phyloP scores from a whole-genome alignment of 2,113 vertebrate species.

The Thymallus thymallus region DNA sequence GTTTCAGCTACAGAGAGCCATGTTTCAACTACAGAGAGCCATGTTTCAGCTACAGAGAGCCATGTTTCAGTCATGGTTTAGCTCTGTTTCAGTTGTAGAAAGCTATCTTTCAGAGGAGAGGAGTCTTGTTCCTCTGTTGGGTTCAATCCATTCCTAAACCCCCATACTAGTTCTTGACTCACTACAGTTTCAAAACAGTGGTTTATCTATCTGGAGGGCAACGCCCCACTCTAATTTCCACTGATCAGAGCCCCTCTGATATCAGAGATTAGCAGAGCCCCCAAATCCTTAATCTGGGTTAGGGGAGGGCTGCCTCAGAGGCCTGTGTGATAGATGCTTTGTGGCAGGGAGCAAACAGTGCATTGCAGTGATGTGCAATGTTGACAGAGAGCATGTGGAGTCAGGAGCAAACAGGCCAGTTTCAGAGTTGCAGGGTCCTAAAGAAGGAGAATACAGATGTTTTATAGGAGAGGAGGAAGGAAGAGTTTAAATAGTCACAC shows the following conservation, averaged over 20 bases:
- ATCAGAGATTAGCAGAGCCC: slow-evolving; percentile 5
- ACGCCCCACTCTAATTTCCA: neutral
- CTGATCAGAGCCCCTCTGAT: slow-evolving; percentile 4
- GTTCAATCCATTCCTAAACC: neutral
- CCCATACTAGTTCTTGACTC: neutral
- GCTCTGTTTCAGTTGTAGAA: no score
- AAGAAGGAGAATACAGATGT: neutral
- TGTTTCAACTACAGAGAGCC: no score
- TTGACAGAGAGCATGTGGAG: neutral
- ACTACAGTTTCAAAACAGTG: neutral
- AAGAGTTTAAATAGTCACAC: neutral
- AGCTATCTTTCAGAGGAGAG: neutral
- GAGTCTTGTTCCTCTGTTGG: no score
- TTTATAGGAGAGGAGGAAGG: no score
- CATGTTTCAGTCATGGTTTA: no score
- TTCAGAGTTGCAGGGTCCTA: neutral
- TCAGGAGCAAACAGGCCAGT: no score
- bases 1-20: no score
- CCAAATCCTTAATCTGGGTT: slow-evolving; percentile 6
- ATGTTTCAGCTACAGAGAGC: no score
- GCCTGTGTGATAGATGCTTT: neutral
- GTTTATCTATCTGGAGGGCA: neutral
- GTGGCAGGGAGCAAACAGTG: neutral
- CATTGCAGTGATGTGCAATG: neutral
- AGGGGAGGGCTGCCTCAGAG: neutral